phyloP scores from a whole-genome alignment of 2,113 vertebrate genomes.

The Pachyramphus minor region DNA sequence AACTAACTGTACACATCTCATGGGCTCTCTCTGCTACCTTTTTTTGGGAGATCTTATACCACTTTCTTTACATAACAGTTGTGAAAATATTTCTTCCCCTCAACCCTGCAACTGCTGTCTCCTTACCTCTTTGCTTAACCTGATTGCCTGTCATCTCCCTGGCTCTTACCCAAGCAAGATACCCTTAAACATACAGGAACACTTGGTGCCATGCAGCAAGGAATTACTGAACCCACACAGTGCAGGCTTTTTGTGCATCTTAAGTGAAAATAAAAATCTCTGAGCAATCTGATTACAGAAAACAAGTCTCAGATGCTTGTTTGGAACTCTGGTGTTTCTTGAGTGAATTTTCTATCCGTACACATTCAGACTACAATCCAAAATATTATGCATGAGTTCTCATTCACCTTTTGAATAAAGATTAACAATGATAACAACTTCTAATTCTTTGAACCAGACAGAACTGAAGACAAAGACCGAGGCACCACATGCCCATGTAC shows the following conservation, averaged over 20 bases:
- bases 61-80: neutral
- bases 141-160: neutral
- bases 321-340: neutral
- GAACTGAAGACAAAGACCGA: neutral
- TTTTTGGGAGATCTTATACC: neutral
- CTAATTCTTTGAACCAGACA: neutral
- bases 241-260: neutral
- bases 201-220: neutral
- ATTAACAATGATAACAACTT: neutral
- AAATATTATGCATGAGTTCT: neutral
- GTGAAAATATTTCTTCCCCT: neutral
- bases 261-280: neutral
- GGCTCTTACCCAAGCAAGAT: neutral
- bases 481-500: neutral
- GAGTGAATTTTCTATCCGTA: neutral
- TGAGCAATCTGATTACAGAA: neutral
- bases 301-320: neutral
- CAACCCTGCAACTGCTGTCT: neutral
- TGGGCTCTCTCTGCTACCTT: neutral
- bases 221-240: neutral
- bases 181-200: neutral
- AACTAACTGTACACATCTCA: neutral
- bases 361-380: neutral
- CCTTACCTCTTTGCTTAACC: neutral
- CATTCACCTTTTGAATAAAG: neutral